phyloP scores from a whole-genome alignment of 2,888 invertebrate species.

The Macroteleia sp. region DNA sequence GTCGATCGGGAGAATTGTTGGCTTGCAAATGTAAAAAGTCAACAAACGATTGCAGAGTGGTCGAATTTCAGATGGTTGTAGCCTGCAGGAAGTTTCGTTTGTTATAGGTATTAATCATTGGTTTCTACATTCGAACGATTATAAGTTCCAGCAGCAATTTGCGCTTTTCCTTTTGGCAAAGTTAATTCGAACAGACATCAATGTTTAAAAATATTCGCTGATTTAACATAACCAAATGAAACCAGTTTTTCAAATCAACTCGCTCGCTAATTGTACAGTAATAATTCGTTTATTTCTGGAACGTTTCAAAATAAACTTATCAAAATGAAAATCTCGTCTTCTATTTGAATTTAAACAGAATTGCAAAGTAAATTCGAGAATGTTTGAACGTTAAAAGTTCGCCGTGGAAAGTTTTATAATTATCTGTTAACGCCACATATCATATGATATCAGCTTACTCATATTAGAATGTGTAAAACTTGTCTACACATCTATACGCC shows the following conservation, averaged over 20 bases:
- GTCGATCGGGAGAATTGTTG: constrained; percentile 27
- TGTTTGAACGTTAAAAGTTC: constrained; percentile 14
- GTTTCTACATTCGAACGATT: too few species aligned
- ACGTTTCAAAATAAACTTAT: too few species aligned
- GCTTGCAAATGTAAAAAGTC: constrained; percentile 27
- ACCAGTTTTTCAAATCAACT: too few species aligned
- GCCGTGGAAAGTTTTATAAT: constrained; percentile 49
- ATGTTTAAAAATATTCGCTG: too few species aligned
- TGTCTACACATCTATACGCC: constrained; percentile 21
- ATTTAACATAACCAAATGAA: too few species aligned
- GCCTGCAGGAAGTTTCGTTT: constrained; percentile 10
- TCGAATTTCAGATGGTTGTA: constrained; percentile 24
- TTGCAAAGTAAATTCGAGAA: constrained; percentile 6
- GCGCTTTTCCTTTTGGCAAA: too few species aligned
- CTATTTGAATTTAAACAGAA: neutral
- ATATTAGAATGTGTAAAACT: constrained; percentile 47
- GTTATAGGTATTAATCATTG: constrained; percentile 1
- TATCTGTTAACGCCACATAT: constrained; percentile 42
- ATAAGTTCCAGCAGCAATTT: too few species aligned
- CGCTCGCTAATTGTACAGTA: too few species aligned
- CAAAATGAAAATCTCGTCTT: too few species aligned
- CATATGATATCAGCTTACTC: constrained; percentile 48
- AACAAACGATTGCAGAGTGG: constrained; percentile 11
- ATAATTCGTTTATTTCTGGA: too few species aligned
- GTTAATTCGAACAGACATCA: too few species aligned